Evolutionary conservation across 2,888 invertebrate genomes (phyloP), one percentile per base, ranked within the genome.

Genomic region (Hirudinaria manillensis): DNA sequence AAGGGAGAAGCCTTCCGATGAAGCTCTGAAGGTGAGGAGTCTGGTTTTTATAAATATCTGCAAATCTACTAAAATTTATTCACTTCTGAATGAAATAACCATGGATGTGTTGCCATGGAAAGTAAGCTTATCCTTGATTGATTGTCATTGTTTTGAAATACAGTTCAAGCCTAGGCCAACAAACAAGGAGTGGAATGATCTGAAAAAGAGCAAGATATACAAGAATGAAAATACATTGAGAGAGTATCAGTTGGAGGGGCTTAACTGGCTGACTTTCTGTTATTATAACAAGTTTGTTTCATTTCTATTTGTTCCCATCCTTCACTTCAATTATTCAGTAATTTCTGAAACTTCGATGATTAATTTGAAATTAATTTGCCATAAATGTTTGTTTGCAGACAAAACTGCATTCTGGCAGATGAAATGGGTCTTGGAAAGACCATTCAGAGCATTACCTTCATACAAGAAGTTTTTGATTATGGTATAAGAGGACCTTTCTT

Each of bases 381-480:
- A n/a, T 21, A 29, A n/a, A 24, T 56, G 13, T 27, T 61, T 61
- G 7, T 61, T 38, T 83, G 38, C 82, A 89, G 92, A 76, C 91
- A 95, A 81, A 99, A 99, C 87, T 99, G 98, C 85, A 99, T 99
- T 82, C 88, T 99, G 79, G 99, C 99, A 34, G 99, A 99, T 87
- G 99, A 99, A 88, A 99, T 99, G 99, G 99, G 99, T 82, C 88
- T 99, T 76, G 99, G 99, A 29, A 99, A 99, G 89, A 99, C 99
- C 0, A 96, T 99, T 81, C 98, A 99, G 87, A 96, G 96, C 83
- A 89, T 99, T 81, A 92, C 98, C n/a, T 99, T 97, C 87, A 91
- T 99, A 16, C 82, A 84, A 34, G 84, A 86, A 77, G 92, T 94
- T 3, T 90, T 91, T 87, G 91, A 93, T 82, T 92, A 91, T 85